These are phyloP conservation scores for Drosophila novamexicana DNA, from an alignment of 1,140 invertebrate genomes.

Conservation along the genomic window DNA sequence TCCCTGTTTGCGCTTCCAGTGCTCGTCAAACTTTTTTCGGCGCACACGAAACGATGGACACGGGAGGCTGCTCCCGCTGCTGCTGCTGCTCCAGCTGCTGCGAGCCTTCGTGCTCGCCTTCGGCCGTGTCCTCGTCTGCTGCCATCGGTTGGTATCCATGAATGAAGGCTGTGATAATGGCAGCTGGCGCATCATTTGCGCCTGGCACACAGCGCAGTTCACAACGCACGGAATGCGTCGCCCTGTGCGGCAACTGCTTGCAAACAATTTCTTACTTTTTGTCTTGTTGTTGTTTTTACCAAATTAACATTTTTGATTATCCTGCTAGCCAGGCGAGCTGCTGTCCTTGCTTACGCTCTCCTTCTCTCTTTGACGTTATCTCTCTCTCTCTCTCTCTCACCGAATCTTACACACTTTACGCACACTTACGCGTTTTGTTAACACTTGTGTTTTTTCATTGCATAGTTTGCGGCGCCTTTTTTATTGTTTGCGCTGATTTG, in stretches of 20 bases:
- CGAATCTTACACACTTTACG: background rate
- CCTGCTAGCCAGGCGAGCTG: conserved; percentile 2
- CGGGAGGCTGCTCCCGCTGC: conserved; percentile 38
- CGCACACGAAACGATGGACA: conserved; percentile 55
- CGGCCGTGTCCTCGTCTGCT: conserved; percentile 10
- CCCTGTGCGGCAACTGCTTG: conserved; percentile 46
- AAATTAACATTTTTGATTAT: conserved; percentile 57
- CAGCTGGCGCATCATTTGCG: conserved; percentile 60
- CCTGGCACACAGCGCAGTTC: conserved; percentile 49
- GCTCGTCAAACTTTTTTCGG: conserved; percentile 65
- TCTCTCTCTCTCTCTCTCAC: background rate
- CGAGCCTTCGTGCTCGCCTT: conserved; percentile 4
- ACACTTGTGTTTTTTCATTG: conserved; percentile 16
- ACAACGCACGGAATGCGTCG: conserved; percentile 45
- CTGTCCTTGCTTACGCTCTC: conserved; percentile 39
- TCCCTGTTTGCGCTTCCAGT: conserved; percentile 73
- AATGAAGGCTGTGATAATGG: conserved; percentile 60
- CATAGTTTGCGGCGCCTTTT: conserved; percentile 40
- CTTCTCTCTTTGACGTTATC: background rate
- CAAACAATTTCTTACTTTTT: conserved; percentile 14
- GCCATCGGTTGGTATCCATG: conserved; percentile 70
- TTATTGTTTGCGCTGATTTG: conserved; percentile 32
- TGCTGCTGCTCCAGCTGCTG: conserved; percentile 22
- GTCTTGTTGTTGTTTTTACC: conserved; percentile 11
- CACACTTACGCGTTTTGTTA: conserved; percentile 10